phyloP scores from a whole-genome alignment of 2,888 invertebrate genomes.

The Cylindroiulus punctatus region DNA sequence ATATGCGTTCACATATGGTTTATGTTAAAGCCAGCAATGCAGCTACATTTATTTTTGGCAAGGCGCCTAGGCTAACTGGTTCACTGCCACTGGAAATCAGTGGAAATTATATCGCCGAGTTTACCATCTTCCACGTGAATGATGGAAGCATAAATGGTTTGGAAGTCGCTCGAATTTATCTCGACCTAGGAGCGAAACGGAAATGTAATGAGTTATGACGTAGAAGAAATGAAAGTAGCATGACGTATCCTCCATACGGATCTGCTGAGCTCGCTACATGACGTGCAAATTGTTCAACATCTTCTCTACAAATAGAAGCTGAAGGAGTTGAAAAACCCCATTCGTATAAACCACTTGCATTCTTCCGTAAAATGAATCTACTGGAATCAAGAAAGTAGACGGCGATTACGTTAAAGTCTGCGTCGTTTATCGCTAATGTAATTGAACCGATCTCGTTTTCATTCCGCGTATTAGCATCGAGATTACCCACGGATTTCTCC shows the following conservation, averaged over 20 bases:
- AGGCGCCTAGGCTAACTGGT: slow-evolving; percentile 41
- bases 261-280: slow-evolving; percentile 25
- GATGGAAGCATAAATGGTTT: slow-evolving; percentile 42
- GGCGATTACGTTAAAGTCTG: slow-evolving; percentile 16
- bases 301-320: slow-evolving; percentile 30
- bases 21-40: neutral
- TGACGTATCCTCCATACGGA: slow-evolving; percentile 23
- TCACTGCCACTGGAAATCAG: slow-evolving; percentile 36
- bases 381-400: slow-evolving; percentile 43
- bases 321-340: slow-evolving; percentile 47
- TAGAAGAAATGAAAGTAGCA: slow-evolving; percentile 14
- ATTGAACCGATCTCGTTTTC: slow-evolving; percentile 7
- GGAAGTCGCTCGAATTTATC: slow-evolving; percentile 36
- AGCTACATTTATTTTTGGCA: slow-evolving; percentile 14
- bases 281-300: slow-evolving; percentile 43
- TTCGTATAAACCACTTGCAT: slow-evolving; percentile 12
- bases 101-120: slow-evolving; percentile 10
- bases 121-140: slow-evolving; percentile 37
- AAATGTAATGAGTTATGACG: slow-evolving; percentile 47
- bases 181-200: slow-evolving; percentile 15
- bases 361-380: slow-evolving; percentile 32
- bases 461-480: slow-evolving; percentile 40
- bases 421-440: slow-evolving; percentile 13
- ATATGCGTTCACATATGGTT: slow-evolving; percentile 35
- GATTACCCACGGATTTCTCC: neutral